phyloP scores from a whole-genome alignment of 2,888 invertebrate genomes.

The Drosophila suboccidentalis region DNA sequence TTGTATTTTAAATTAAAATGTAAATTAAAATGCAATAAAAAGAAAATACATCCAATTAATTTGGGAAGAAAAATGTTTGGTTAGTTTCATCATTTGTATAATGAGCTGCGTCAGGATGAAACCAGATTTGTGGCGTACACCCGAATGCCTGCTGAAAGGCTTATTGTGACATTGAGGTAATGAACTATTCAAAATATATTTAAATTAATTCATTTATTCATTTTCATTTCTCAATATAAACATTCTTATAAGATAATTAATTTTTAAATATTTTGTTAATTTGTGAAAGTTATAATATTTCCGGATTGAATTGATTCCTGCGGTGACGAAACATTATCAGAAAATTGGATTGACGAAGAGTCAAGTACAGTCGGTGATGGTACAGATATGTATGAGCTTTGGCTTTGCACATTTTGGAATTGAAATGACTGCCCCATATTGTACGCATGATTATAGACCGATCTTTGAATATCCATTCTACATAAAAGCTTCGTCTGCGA shows the following conservation, averaged over 20 bases:
- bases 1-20: no score
- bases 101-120: no score
- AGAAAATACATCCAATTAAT: no score
- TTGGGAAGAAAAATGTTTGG: no score
- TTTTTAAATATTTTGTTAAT: neutral
- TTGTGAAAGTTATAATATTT: slow-evolving; percentile 5
- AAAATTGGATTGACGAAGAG: slow-evolving; percentile 13
- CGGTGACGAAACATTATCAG: slow-evolving; percentile 13
- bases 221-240: neutral
- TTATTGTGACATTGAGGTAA: slow-evolving; percentile 15
- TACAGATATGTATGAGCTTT: slow-evolving; percentile 6
- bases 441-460: neutral
- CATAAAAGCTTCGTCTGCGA: neutral
- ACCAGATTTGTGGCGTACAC: no score
- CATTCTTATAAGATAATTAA: neutral
- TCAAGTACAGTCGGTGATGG: slow-evolving; percentile 9
- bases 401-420: neutral
- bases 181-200: slow-evolving; percentile 4
- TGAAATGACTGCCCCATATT: neutral
- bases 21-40: no score
- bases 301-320: slow-evolving; percentile 7
- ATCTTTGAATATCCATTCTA: neutral
- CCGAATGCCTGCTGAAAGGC: neutral
- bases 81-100: no score
- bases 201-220: neutral